Conservation (phyloP, 2,113 vertebrate genomes). For the Melanerpes formicivorus region DNA sequence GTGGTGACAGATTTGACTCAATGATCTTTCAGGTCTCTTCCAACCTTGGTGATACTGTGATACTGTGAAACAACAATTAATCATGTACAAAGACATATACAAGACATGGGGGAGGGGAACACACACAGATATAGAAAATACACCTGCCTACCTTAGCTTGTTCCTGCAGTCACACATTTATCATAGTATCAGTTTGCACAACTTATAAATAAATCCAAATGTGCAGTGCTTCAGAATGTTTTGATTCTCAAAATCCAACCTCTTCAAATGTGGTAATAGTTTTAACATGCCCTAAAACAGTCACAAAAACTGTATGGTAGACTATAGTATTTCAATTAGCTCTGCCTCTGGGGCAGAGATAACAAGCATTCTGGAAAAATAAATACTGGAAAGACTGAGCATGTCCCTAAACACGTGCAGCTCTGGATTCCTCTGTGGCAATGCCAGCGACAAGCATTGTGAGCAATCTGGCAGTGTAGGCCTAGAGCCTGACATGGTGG, state of each 20-base stretch:
- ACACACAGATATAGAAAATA: background rate
- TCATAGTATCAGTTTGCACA: background rate
- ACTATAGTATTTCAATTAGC: background rate
- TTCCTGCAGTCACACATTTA: conserved; percentile 3
- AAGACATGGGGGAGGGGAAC: background rate
- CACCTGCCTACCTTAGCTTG: background rate
- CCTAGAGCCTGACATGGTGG: too few relatives aligned
- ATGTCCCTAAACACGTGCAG: background rate
- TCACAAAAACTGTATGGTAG: background rate
- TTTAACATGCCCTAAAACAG: background rate
- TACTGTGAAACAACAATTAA: too few relatives aligned
- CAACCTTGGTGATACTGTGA: too few relatives aligned
- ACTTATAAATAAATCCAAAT: conserved; percentile 9
- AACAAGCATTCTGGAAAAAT: background rate
- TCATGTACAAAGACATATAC: background rate
- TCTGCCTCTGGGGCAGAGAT: background rate
- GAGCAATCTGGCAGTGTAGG: too few relatives aligned
- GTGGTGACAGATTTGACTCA: too few relatives aligned
- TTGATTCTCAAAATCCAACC: background rate
- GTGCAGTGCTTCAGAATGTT: background rate
- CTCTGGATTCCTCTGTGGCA: background rate
- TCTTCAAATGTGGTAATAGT: background rate
- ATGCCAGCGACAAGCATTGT: too few relatives aligned
- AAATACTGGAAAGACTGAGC: background rate
- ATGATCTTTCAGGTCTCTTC: too few relatives aligned